Conservation (phyloP, 2,113 vertebrate genomes). For the Hystrix brachyura region DNA sequence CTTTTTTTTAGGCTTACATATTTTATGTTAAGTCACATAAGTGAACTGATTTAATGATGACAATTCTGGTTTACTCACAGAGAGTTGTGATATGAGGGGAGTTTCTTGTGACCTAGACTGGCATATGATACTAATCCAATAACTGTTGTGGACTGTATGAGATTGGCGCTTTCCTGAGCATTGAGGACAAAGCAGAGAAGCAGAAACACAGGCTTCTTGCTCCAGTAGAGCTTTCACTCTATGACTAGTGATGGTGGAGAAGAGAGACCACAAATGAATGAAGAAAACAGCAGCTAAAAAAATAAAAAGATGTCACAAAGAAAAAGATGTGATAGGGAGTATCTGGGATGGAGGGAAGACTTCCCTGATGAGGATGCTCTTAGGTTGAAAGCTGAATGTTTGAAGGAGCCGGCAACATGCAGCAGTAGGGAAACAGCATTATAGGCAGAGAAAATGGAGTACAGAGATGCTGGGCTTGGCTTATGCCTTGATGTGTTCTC, state of each 20-base stretch:
- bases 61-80: slow-evolving; percentile 6
- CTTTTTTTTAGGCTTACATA: neutral
- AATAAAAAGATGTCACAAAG: neutral
- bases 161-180: neutral
- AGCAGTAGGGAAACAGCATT: neutral
- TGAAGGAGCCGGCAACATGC: neutral
- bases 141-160: neutral
- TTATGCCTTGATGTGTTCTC: neutral
- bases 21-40: neutral
- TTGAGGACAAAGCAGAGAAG: neutral
- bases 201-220: neutral
- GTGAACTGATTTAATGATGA: neutral
- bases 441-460: neutral
- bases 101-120: neutral
- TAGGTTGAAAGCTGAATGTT: neutral
- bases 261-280: neutral
- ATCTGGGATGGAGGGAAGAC: neutral
- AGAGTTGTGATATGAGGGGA: neutral
- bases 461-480: neutral
- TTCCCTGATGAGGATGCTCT: neutral
- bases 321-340: neutral
- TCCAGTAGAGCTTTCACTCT: neutral
- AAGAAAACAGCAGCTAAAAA: neutral
- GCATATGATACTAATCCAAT: neutral
- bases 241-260: neutral